phyloP scores from a whole-genome alignment of 2,113 vertebrate genomes.

The Raja brachyura region DNA sequence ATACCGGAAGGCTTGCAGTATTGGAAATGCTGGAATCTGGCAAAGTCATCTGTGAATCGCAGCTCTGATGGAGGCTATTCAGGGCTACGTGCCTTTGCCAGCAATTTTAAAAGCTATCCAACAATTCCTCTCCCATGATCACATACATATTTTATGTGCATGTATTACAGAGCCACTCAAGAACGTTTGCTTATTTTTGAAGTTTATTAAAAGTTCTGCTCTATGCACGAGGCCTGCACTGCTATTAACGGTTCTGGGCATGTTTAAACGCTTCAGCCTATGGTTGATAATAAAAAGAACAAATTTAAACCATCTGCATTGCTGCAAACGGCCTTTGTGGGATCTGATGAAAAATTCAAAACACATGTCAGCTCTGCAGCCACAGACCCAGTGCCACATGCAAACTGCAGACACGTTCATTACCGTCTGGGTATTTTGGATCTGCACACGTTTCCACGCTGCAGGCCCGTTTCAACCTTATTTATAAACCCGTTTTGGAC shows the following conservation, averaged over 20 bases:
- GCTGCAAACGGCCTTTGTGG: not conserved
- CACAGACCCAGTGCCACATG: not conserved
- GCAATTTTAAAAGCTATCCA: not conserved
- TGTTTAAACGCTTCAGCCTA: not conserved
- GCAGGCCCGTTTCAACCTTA: not conserved
- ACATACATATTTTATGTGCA: not conserved
- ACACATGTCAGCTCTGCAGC: not conserved
- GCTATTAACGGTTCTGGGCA: not conserved
- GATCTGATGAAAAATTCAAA: slow-evolving; percentile 18
- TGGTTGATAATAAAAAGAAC: slow-evolving; percentile 16
- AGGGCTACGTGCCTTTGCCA: not conserved
- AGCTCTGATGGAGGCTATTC: not conserved
- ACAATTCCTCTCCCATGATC: not conserved
- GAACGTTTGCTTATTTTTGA: not conserved
- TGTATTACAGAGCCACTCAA: not conserved
- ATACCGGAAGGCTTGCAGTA: not conserved
- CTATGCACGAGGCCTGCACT: not conserved
- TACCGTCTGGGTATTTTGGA: slow-evolving; percentile 10
- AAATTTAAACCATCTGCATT: slow-evolving; percentile 29
- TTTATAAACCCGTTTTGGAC: not conserved
- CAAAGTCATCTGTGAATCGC: not conserved
- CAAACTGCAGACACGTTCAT: not conserved
- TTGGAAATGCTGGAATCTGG: not conserved
- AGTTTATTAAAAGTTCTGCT: not conserved
- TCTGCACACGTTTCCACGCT: not conserved